phyloP scores from a whole-genome alignment of 2,113 vertebrate genomes.

The Crotophaga sulcirostris region DNA sequence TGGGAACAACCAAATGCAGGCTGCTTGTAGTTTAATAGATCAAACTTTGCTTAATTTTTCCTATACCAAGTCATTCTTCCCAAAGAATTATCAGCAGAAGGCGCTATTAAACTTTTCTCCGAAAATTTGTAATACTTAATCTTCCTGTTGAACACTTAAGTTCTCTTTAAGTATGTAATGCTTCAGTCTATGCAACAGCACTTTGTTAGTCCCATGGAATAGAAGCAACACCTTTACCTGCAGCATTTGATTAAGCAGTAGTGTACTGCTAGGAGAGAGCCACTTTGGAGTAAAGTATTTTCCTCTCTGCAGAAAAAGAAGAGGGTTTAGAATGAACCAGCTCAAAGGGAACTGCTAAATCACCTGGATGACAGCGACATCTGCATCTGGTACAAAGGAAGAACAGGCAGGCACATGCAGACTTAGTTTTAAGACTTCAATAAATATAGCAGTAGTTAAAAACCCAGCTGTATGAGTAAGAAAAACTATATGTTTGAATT shows the following conservation, averaged over 20 bases:
- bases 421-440: background rate
- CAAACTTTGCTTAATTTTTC: background rate
- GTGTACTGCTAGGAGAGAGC: conserved; percentile 84
- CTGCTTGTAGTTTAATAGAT: background rate
- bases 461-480: background rate
- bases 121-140: background rate
- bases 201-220: background rate
- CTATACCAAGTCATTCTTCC: background rate
- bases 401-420: background rate
- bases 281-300: conserved; percentile 88
- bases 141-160: background rate
- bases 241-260: conserved; percentile 93
- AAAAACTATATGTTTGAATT: background rate
- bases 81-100: background rate
- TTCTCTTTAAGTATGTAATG: no score
- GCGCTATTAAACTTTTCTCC: rapidly evolving
- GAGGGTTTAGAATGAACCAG: background rate
- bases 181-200: background rate
- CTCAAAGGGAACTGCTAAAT: background rate
- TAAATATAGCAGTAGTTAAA: background rate
- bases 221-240: conserved; percentile 81
- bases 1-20: background rate
- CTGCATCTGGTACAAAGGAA: background rate
- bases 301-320: conserved; percentile 80
- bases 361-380: background rate